Evolutionary conservation across 2,113 vertebrate genomes (phyloP).

Genomic region (Brachionichthys hirsutus): DNA sequence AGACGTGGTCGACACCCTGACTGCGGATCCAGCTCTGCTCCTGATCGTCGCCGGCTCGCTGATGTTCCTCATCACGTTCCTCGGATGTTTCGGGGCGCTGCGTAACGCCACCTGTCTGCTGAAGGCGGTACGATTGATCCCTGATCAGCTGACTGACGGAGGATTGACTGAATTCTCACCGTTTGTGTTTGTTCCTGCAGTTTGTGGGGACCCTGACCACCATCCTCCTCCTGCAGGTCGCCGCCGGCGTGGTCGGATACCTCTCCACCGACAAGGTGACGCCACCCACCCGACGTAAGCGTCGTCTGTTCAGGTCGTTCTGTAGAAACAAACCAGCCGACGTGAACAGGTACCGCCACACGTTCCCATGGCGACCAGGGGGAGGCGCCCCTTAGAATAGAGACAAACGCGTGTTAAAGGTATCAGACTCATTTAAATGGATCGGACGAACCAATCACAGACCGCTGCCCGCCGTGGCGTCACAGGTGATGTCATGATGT

Average conservation of each 20-base stretch:
- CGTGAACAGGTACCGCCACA: no score
- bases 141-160: not conserved
- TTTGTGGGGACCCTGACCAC: conserved; percentile 74
- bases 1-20: conserved; percentile 80
- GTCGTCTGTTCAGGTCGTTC: no score
- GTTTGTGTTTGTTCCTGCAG: conserved; percentile 48
- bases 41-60: conserved; percentile 73
- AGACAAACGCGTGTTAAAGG: no score
- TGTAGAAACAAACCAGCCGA: no score
- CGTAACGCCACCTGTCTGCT: conserved; percentile 73
- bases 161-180: not conserved
- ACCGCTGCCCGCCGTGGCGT: no score
- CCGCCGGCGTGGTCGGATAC: conserved; percentile 73
- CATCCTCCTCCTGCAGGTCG: conserved; percentile 77
- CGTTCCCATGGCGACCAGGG: no score
- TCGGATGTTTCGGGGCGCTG: conserved; percentile 80
- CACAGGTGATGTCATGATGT: no score
- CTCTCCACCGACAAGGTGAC: conserved; percentile 79
- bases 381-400: no score
- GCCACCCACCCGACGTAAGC: not conserved
- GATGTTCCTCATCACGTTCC: conserved; percentile 79
- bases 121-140: conserved; percentile 50
- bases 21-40: conserved; percentile 77
- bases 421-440: no score
- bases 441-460: no score